phyloP scores from a whole-genome alignment of 2,113 vertebrate genomes.

The Mohoua ochrocephala region DNA sequence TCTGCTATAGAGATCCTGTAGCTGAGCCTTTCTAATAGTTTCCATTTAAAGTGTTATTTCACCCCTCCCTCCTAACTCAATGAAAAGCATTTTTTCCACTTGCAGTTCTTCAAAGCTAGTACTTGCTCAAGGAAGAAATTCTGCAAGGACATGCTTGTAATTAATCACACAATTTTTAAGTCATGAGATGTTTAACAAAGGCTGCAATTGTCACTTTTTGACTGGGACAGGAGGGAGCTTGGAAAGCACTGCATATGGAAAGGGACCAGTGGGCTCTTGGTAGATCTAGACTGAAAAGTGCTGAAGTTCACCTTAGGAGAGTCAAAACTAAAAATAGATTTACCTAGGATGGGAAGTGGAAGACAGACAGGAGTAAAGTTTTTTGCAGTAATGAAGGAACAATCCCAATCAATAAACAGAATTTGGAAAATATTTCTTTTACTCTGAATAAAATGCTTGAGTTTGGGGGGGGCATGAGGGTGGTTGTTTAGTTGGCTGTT shows the following conservation, averaged over 20 bases:
- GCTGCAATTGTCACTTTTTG: not conserved
- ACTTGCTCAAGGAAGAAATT: not conserved
- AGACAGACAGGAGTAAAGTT: not conserved
- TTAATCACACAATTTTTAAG: not conserved
- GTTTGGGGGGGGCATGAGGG: not conserved
- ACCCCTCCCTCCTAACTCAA: not conserved
- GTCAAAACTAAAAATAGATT: not conserved
- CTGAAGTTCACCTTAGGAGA: not conserved
- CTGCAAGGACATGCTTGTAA: not conserved
- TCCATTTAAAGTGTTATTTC: slow-evolving; percentile 25
- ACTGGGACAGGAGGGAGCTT: not conserved
- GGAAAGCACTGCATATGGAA: not conserved
- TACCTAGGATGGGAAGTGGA: not conserved
- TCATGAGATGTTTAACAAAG: not conserved
- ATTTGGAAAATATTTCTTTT: not conserved
- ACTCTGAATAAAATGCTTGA: not conserved
- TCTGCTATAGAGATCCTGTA: not conserved
- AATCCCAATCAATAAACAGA: not conserved
- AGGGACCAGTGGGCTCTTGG: not conserved
- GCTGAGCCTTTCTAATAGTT: not conserved
- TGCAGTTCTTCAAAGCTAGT: not conserved
- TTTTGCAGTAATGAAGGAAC: not conserved
- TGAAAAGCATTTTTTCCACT: not conserved
- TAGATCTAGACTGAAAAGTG: not conserved
- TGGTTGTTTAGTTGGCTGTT: not conserved